These are phyloP conservation scores for Drosophila nasuta DNA, from an alignment of 1,140 invertebrate species.

Conservation along the genomic window DNA sequence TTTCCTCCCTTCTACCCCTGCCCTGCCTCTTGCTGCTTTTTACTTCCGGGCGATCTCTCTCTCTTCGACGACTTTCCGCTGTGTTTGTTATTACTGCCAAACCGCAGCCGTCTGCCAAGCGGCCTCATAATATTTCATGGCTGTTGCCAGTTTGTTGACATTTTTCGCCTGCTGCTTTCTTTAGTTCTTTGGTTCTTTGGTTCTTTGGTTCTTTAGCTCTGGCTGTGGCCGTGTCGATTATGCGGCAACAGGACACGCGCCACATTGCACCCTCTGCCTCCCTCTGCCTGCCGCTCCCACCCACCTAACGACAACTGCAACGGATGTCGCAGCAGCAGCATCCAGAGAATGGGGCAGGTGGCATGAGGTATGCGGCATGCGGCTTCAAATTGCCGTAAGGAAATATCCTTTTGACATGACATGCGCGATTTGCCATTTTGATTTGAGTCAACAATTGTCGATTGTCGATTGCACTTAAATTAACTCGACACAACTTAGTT, in stretches of 20 bases:
- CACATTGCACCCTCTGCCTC: neutral
- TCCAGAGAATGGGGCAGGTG: too few relatives aligned
- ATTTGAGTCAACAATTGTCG: neutral
- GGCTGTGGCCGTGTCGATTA: slow-evolving; percentile 60
- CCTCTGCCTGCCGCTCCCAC: neutral
- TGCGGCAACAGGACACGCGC: slow-evolving; percentile 59
- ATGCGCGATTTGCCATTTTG: slow-evolving; percentile 2
- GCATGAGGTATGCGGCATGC: neutral
- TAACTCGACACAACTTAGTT: slow-evolving; percentile 4
- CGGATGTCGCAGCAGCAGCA: neutral
- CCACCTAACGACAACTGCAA: slow-evolving; percentile 17
- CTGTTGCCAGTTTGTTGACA: slow-evolving; percentile 79
- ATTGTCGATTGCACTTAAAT: neutral
- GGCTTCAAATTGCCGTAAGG: slow-evolving; percentile 2
- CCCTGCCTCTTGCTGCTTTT: too few relatives aligned
- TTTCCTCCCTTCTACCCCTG: neutral
- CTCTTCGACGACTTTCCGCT: slow-evolving; percentile 20
- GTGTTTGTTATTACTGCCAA: slow-evolving; percentile 48
- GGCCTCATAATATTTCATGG: slow-evolving; percentile 79
- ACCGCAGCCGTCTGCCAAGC: slow-evolving; percentile 51
- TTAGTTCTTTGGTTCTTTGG: neutral
- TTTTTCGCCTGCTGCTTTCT: slow-evolving; percentile 53
- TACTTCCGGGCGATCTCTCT: too few relatives aligned
- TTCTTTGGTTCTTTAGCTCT: neutral
- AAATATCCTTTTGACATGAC: neutral